A percentile compares a stretch with the other conserved stretches of the same genome.
Evolutionary conservation across 2,888 invertebrate species (phyloP).

Genomic region (Pristionchus fissidentatus): DNA sequence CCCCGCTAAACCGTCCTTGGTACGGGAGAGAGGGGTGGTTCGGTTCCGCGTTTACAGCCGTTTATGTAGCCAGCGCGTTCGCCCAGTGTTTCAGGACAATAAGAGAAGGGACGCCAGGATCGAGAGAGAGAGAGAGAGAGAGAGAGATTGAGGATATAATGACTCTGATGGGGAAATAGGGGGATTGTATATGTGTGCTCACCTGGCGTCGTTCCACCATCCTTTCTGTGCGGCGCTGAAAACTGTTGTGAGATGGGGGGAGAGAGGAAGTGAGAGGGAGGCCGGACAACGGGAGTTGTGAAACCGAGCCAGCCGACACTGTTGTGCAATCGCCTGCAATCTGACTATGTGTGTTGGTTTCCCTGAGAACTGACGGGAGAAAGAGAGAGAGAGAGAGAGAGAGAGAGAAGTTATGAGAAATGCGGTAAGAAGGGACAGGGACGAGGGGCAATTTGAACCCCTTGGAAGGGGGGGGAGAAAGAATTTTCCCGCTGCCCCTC

Average conservation of each 20-base stretch:
- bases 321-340: slow-evolving; percentile 29
- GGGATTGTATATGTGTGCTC: slow-evolving; percentile 24
- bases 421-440: not conserved
- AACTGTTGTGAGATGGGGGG: slow-evolving; percentile 3
- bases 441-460: not conserved
- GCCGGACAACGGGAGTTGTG: not conserved
- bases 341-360: no score
- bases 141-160: not conserved
- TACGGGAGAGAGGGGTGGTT: no score
- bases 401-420: not conserved
- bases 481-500: not conserved
- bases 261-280: not conserved
- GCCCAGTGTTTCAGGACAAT: no score
- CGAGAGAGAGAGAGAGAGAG: not conserved
- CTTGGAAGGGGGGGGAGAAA: not conserved
- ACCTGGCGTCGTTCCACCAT: slow-evolving; percentile 39
- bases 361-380: slow-evolving; percentile 9
- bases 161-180: not conserved
- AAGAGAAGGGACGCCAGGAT: slow-evolving; percentile 16
- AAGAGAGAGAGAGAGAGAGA: not conserved
- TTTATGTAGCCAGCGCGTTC: no score
- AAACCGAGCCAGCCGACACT: not conserved
- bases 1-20: no score
- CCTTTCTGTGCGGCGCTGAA: slow-evolving; percentile 9
- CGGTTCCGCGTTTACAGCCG: no score